Percentiles rank a stretch among this genome's conserved stretches.
phyloP scores from a whole-genome alignment of 2,113 vertebrate genomes.

The Galeopterus variegatus region DNA sequence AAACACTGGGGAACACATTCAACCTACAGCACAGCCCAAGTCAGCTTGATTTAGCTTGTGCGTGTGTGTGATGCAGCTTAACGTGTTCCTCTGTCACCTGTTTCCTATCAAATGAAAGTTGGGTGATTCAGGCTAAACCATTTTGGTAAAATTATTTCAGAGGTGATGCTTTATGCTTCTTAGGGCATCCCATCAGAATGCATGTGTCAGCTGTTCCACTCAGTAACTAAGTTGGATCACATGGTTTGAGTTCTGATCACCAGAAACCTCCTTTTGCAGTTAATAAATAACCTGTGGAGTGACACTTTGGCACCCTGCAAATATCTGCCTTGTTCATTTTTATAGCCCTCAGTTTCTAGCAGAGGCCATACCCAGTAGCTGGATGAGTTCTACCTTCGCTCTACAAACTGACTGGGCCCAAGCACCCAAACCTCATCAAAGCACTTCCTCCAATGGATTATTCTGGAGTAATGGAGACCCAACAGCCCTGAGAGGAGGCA shows the following conservation, averaged over 20 bases:
- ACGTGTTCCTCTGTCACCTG: not conserved
- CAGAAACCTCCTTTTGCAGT: not conserved
- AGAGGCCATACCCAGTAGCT: not conserved
- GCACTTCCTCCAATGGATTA: not conserved
- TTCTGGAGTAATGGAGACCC: not conserved
- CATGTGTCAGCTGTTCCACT: not conserved
- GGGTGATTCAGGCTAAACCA: not conserved
- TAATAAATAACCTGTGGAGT: not conserved
- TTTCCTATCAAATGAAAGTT: not conserved
- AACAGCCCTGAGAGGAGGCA: not conserved
- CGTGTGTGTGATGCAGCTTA: not conserved
- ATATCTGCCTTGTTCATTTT: not conserved
- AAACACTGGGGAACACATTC: no score
- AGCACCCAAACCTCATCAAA: not conserved
- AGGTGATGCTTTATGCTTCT: not conserved
- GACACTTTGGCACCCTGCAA: not conserved
- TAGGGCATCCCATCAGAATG: not conserved
- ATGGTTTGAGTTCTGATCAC: not conserved
- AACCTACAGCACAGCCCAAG: no score
- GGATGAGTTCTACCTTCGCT: not conserved
- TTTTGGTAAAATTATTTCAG: constrained; percentile 30
- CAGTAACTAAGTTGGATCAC: not conserved
- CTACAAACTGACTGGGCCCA: not conserved
- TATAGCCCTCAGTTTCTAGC: not conserved
- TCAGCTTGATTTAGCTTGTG: not conserved